phyloP scores from a whole-genome alignment of 1,140 invertebrate genomes.

The Drosophila tropicalis region DNA sequence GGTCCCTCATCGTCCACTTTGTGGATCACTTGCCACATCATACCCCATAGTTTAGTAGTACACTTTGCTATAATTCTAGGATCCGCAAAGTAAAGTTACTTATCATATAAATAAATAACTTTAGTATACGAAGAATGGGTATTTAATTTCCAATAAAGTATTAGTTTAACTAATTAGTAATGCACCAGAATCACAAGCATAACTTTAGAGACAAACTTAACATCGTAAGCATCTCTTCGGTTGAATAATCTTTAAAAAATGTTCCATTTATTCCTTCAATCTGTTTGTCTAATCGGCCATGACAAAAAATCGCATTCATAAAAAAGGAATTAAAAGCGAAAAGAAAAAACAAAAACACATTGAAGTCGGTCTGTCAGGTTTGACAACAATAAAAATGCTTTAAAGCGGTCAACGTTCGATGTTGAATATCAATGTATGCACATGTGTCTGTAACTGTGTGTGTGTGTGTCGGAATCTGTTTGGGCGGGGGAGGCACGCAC shows the following conservation, averaged over 20 bases:
- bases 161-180: no score
- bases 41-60: no score
- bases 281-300: constrained; percentile 11
- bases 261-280: neutral
- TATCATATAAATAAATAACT: no score
- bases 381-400: constrained; percentile 46
- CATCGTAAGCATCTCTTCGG: no score
- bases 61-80: no score
- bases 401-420: constrained; percentile 50
- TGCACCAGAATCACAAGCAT: no score
- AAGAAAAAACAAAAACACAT: constrained; percentile 15
- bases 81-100: no score
- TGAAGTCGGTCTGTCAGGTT: constrained; percentile 40
- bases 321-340: constrained; percentile 11
- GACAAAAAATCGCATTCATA: constrained; percentile 17
- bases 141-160: no score
- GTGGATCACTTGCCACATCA: no score
- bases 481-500: constrained; percentile 32
- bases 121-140: no score
- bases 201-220: no score
- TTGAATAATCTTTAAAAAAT: neutral
- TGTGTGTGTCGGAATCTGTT: neutral
- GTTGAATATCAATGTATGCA: constrained; percentile 15
- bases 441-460: neutral
- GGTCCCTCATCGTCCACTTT: no score